Evolutionary conservation across 2,888 invertebrate genomes (phyloP), one percentile per base, ranked within the genome.

Genomic region (Acleris sparsana): DNA sequence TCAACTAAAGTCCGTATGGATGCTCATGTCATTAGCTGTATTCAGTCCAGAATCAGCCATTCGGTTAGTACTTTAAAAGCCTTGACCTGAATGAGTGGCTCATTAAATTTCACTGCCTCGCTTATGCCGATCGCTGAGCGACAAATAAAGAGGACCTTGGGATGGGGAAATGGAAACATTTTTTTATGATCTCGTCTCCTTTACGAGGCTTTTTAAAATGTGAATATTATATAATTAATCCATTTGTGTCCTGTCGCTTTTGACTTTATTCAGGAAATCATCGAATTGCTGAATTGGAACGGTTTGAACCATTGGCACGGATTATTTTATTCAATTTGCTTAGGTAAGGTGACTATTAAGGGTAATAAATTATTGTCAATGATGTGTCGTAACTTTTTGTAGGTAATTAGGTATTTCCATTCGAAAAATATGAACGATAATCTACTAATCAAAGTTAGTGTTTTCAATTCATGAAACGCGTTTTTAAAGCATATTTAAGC

Each of bases 21-120:
- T 43, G 51, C 43, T 63, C 18, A 48, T 33, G 49, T 20, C 17
- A 55, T 52, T 56, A 46, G 56, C 46, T 29, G 29, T 29, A 43
- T 55, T 46, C 18, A 22, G 25, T 49, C 53, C 65, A 65, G 56
- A 16, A 55, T 44, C n/a, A 52, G 13, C n/a, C 49, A 53, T 25
- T 59, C 48, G 48, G 60, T 59, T 74, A 72, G 68, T 74, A 76
- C 71, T 76, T 72, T 75, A 75, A 75, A 77, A 82, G 76, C 88
- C 88, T 88, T 88, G 88, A 85, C 87, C 87, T 73, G 74, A 87
- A 86, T 87, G 80, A 67, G 68, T 80, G 79, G 78, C 83, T 87
- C 85, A 83, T 88, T 86, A 87, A 87, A 87, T 87, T 86, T 82
- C 80, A 84, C 79, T 81, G 82, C 79, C 80, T 80, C 85, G 83